Evolutionary conservation across 2,888 invertebrate genomes (phyloP), one percentile per base, ranked within the genome.

Genomic region (Ormia ochracea): DNA sequence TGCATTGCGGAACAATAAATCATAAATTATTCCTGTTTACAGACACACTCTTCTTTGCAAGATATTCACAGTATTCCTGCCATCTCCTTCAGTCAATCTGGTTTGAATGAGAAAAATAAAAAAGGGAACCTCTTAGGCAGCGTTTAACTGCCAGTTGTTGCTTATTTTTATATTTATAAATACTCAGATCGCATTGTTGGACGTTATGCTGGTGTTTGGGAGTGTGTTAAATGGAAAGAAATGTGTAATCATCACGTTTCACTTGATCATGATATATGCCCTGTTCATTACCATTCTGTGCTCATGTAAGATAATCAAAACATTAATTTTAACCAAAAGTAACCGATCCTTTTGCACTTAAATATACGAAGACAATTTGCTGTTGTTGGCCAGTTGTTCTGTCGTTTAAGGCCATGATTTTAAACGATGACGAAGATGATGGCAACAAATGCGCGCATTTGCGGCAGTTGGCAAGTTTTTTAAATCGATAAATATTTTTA

Each of bases 251-350:
- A 78, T 78, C 78, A 74, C 78, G 78, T 78, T 78, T 63, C 69
- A 74, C 59, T 78, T 78, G 78, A 78, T 78, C 78, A 78, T 78
- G 78, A 78, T 74, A 74, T 78, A 78, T 78, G 78, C 74, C 69
- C 28, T 69, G 58, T 63, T 74, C 78, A 78, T 78, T 74, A 78
- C 78, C 74, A 66, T 74, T 78, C 78, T 74, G 36, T 74, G 78
- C 74, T 78, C 74, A 78, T 78, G 78, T 78, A 78, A 78, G 78
- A 78, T 78, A 78, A 78, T 78, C 74, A 78, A 78, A 78, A 78
- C 78, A 78, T 74, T 78, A 74, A 78, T 78, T 78, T 78, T 78
- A 58, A 58, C 38, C 19, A 68, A 54, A 78, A 43, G 43, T 43
- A 72, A 72, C 41, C 68, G n/a, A n/a, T n/a, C 74, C 58, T 78